Evolutionary conservation across 2,113 vertebrate species (phyloP).

Genomic region (Passer domesticus): DNA sequence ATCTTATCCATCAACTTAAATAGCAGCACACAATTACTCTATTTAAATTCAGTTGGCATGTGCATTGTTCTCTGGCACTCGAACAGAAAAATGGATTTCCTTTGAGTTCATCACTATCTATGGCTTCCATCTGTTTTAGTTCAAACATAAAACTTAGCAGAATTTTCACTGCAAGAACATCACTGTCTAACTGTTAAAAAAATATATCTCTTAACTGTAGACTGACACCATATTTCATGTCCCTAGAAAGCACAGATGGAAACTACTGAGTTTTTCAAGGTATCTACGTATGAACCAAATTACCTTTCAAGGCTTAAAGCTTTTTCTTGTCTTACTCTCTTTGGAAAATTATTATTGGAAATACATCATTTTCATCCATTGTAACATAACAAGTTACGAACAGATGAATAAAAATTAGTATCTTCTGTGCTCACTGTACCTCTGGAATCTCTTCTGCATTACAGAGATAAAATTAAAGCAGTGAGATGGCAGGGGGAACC

Average conservation of each 20-base stretch:
- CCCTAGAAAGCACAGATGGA: not conserved
- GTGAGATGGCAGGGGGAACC: not conserved
- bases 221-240: not conserved
- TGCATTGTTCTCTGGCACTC: conserved; percentile 20
- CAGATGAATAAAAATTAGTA: not conserved
- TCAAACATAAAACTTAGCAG: conserved; percentile 13
- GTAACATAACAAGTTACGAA: not conserved
- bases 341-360: not conserved
- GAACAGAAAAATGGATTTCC: conserved; percentile 3
- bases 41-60: conserved; percentile 21
- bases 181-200: not conserved
- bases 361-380: not conserved
- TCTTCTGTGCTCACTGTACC: not conserved
- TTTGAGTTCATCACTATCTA: conserved; percentile 45
- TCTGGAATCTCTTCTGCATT: not conserved
- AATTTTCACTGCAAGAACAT: conserved; percentile 8
- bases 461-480: not conserved
- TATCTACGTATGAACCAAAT: not conserved
- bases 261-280: not conserved
- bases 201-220: not conserved
- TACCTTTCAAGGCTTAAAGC: not conserved
- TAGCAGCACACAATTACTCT: conserved; percentile 10
- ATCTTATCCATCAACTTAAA: not conserved
- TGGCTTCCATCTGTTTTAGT: conserved; percentile 49
- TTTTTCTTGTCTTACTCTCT: not conserved